phyloP scores from a whole-genome alignment of 2,797 vertebrate species.

The Dryobates pubescens region DNA sequence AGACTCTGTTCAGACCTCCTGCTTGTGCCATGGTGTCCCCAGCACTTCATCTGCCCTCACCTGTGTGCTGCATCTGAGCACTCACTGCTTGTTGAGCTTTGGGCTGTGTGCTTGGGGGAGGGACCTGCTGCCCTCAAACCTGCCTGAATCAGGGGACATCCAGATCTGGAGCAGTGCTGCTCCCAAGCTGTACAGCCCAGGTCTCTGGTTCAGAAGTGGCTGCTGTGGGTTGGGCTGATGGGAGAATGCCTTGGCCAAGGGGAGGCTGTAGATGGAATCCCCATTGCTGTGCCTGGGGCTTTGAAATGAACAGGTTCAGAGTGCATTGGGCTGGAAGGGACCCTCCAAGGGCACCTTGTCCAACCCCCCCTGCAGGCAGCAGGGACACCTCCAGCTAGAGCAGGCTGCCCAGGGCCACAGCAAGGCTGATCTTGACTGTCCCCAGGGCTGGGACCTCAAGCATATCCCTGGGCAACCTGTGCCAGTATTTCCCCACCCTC shows the following conservation, averaged over 20 bases:
- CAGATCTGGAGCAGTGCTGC: rapidly evolving
- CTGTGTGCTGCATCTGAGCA: rapidly evolving
- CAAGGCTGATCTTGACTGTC: too few relatives aligned
- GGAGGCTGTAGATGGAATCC: neutral
- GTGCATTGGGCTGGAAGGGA: too few relatives aligned
- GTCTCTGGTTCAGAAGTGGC: neutral
- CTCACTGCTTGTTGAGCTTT: neutral
- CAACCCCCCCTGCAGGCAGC: too few relatives aligned
- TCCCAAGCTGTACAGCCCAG: neutral
- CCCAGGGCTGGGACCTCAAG: too few relatives aligned
- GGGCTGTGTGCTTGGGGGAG: neutral
- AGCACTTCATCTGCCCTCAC: neutral
- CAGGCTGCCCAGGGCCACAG: too few relatives aligned
- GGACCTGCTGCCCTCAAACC: neutral
- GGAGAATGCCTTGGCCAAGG: neutral
- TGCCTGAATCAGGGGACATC: rapidly evolving
- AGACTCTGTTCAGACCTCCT: neutral
- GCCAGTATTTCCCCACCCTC: too few relatives aligned
- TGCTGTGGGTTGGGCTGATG: neutral
- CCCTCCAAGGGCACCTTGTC: too few relatives aligned
- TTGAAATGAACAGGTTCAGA: neutral
- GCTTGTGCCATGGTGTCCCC: neutral
- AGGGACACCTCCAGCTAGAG: too few relatives aligned
- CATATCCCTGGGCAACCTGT: too few relatives aligned
- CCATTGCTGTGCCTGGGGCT: neutral